Evolutionary conservation across 2,113 vertebrate species (phyloP).

Genomic region (Centropus unirufus): DNA sequence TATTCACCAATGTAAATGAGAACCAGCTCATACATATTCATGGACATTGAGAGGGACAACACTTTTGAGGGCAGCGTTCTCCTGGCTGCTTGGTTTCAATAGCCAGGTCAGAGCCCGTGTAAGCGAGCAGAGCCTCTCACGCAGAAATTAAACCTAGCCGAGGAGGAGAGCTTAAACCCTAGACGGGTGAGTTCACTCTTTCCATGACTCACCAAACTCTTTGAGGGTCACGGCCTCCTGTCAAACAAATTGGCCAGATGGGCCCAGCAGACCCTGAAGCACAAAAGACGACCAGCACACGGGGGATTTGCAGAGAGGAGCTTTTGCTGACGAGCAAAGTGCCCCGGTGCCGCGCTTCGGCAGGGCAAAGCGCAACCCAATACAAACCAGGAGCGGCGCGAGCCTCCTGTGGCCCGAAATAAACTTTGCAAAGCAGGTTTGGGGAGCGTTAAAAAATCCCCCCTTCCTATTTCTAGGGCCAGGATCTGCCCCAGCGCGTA

Average conservation of each 20-base stretch:
- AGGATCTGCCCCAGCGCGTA: background rate
- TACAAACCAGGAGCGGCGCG: background rate
- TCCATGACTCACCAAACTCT: slow-evolving; percentile 70
- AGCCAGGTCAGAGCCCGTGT: slow-evolving; percentile 51
- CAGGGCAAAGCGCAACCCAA: background rate
- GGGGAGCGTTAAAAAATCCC: background rate
- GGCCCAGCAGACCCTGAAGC: slow-evolving; percentile 57
- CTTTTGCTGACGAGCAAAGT: background rate
- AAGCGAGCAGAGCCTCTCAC: slow-evolving; percentile 40
- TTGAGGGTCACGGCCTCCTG: slow-evolving; percentile 57
- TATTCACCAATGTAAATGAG: slow-evolving; percentile 54
- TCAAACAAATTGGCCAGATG: slow-evolving; percentile 64
- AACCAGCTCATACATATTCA: slow-evolving; percentile 59
- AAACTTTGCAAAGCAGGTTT: background rate
- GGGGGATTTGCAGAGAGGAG: background rate
- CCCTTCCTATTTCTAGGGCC: background rate
- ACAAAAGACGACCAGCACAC: slow-evolving; percentile 56
- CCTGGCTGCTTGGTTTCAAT: slow-evolving; percentile 68
- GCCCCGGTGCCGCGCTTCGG: background rate
- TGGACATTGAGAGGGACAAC: background rate
- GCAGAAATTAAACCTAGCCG: slow-evolving; percentile 63
- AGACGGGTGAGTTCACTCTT: slow-evolving; percentile 61
- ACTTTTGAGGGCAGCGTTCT: background rate
- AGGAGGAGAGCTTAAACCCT: slow-evolving; percentile 58
- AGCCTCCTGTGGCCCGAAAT: background rate